Percentiles rank a stretch among this genome's conserved stretches.
Conservation (phyloP, 23 tunicate genomes). For the Trididemnum nubilum region DNA sequence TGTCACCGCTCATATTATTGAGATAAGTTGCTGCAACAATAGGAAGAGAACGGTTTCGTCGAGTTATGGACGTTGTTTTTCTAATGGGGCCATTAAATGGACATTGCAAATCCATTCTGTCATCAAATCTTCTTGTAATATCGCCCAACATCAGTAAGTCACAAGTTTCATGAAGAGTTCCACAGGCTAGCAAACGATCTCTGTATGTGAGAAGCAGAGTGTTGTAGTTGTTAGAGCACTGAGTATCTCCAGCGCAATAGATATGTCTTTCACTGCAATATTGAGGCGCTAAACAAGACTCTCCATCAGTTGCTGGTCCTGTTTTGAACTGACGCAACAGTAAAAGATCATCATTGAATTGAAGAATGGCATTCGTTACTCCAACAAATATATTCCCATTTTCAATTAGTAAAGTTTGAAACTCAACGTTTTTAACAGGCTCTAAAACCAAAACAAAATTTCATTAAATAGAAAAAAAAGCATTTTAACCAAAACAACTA, state of each 20-base stretch:
- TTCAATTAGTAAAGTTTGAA: background rate
- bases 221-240: background rate
- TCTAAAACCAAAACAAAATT: no score
- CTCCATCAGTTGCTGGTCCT: background rate
- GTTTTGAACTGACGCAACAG: background rate
- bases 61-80: background rate
- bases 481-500: no score
- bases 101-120: background rate
- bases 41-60: background rate
- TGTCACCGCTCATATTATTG: background rate
- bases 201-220: background rate
- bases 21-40: background rate
- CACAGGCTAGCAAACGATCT: background rate
- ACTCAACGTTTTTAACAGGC: no score
- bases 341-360: background rate
- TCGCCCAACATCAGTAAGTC: background rate
- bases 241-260: background rate
- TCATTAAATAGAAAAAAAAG: no score
- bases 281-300: background rate
- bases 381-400: background rate
- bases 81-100: background rate
- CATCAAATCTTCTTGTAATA: background rate
- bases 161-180: background rate
- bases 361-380: background rate
- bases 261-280: background rate